Evolutionary conservation across 2,888 invertebrate species (phyloP).

Genomic region (Aquatica leii): DNA sequence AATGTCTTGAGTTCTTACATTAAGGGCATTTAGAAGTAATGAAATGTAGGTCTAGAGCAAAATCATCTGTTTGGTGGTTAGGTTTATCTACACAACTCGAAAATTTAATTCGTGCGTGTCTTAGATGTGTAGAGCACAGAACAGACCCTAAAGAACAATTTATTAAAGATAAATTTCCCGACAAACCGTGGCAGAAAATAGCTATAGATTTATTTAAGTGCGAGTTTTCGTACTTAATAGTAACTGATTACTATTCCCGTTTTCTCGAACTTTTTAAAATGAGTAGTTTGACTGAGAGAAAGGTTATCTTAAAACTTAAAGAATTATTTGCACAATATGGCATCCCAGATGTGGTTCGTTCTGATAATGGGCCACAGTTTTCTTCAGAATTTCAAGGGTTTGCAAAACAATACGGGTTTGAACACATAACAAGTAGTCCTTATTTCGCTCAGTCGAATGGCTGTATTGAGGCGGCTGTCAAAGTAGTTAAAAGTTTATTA

Average conservation of each 20-base stretch:
- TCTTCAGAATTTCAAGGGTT: background rate
- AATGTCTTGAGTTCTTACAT: conserved; percentile 20
- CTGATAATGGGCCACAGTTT: conserved; percentile 20
- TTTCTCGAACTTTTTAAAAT: conserved; percentile 12
- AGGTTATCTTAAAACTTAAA: conserved; percentile 17
- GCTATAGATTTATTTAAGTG: conserved; percentile 33
- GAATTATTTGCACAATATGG: conserved; percentile 33
- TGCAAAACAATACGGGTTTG: conserved; percentile 22
- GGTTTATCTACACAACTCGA: conserved; percentile 38
- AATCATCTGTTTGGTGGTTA: conserved; percentile 36
- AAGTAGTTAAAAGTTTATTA: conserved; percentile 21
- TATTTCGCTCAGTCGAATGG: conserved; percentile 30
- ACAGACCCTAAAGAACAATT: conserved; percentile 33
- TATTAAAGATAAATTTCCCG: conserved; percentile 31
- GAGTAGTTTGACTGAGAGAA: background rate
- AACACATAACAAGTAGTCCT: conserved; percentile 36
- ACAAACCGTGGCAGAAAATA: conserved; percentile 37
- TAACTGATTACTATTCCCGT: conserved; percentile 31
- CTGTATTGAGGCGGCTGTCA: conserved; percentile 21
- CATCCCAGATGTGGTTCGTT: conserved; percentile 33
- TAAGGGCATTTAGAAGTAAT: conserved; percentile 29
- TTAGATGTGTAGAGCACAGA: conserved; percentile 32
- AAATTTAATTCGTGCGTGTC: conserved; percentile 38
- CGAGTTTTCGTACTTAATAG: conserved; percentile 14
- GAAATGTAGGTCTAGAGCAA: conserved; percentile 39